These are phyloP conservation scores for Picus viridis DNA, from an alignment of 2,797 vertebrate genomes.

Conservation along the genomic window DNA sequence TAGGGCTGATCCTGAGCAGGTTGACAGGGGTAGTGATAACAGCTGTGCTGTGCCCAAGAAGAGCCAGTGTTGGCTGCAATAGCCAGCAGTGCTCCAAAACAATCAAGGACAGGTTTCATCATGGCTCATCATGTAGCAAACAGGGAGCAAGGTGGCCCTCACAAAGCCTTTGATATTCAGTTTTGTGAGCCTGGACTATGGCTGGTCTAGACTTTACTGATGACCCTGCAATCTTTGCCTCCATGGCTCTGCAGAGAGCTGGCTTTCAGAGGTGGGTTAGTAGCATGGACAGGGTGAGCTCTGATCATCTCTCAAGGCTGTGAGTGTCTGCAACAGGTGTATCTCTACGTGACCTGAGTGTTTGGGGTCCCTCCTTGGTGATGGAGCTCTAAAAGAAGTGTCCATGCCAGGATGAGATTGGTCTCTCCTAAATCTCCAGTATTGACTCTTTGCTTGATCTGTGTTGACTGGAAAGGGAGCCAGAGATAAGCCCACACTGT, in stretches of 20 bases:
- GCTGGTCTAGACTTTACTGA: background rate
- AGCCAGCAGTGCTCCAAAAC: background rate
- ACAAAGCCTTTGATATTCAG: background rate
- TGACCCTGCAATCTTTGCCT: background rate
- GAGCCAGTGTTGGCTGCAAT: background rate
- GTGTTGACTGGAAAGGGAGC: background rate
- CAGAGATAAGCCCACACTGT: background rate
- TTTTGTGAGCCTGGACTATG: background rate
- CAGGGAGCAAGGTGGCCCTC: background rate
- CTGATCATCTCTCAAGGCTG: background rate
- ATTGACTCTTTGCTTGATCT: background rate
- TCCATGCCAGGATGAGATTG: background rate
- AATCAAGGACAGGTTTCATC: background rate
- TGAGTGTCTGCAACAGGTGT: background rate
- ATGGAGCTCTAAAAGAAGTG: background rate
- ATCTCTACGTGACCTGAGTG: background rate
- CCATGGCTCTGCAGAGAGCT: background rate
- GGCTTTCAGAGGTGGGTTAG: background rate
- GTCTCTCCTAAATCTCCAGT: background rate
- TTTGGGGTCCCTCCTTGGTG: background rate
- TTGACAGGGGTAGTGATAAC: background rate
- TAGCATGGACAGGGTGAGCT: background rate
- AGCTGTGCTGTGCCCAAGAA: rapidly evolving
- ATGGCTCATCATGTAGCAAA: background rate
- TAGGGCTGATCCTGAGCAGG: background rate